A percentile compares a stretch with the other conserved stretches of the same genome.
These are phyloP conservation scores for Temnothorax ravouxi DNA, from an alignment of 2,888 invertebrate species.

Conservation along the genomic window DNA sequence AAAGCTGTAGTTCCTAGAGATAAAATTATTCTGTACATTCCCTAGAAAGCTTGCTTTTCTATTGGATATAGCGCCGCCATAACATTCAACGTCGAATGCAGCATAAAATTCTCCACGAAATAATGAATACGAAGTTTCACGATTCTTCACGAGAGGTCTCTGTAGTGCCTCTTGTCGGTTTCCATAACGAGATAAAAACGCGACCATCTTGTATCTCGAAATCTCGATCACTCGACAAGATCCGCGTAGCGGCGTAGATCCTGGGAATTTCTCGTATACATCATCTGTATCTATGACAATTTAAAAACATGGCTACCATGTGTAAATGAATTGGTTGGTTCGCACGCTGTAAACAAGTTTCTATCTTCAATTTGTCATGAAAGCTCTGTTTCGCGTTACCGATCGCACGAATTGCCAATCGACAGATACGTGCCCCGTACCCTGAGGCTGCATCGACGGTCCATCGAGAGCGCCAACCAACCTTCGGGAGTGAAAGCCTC, in stretches of 20 bases:
- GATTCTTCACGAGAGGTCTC: slow-evolving; percentile 24
- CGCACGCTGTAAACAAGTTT: slow-evolving; percentile 71
- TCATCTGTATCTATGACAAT: slow-evolving; percentile 70
- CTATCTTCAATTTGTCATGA: slow-evolving; percentile 64
- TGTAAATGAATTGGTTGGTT: slow-evolving; percentile 73
- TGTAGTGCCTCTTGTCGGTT: not conserved
- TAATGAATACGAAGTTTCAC: not conserved
- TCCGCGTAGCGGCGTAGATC: not conserved
- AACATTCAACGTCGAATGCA: too few species aligned
- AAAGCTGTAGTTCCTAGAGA: not conserved
- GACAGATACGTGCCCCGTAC: too few species aligned
- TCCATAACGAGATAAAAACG: not conserved
- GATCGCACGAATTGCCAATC: not conserved
- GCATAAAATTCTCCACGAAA: too few species aligned
- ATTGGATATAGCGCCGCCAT: too few species aligned
- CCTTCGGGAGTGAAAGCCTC: slow-evolving; percentile 32
- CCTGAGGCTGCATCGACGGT: not conserved
- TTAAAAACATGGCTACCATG: slow-evolving; percentile 78
- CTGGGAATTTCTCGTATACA: slow-evolving; percentile 30
- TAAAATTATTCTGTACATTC: not conserved
- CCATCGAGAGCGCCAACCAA: not conserved
- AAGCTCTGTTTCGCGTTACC: slow-evolving; percentile 37
- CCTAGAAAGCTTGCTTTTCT: not conserved
- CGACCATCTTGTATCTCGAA: slow-evolving; percentile 38
- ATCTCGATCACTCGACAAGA: not conserved